phyloP scores from a whole-genome alignment of 2,888 invertebrate species.

The Cremastinae sp. region DNA sequence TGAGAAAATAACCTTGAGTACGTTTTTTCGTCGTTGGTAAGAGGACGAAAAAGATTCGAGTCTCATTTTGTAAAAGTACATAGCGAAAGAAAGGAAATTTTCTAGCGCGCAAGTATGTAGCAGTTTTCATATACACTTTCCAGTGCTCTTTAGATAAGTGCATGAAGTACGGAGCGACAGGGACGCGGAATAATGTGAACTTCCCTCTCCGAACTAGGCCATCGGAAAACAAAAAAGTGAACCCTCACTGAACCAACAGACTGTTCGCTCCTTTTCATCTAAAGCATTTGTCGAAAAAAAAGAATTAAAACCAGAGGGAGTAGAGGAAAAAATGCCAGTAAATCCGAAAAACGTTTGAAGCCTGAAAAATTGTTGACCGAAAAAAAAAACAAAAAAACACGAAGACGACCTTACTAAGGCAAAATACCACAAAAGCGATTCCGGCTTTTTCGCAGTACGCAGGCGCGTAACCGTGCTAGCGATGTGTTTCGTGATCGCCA shows the following conservation, averaged over 20 bases:
- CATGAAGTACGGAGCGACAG: slow-evolving; percentile 19
- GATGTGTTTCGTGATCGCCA: slow-evolving; percentile 25
- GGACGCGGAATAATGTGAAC: slow-evolving; percentile 42
- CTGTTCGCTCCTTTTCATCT: neutral
- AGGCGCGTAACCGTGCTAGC: slow-evolving; percentile 8
- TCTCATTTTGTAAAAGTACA: too few relatives aligned
- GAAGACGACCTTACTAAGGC: neutral
- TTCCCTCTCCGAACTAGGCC: slow-evolving; percentile 45
- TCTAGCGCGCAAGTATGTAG: neutral
- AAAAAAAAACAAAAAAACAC: slow-evolving; percentile 5
- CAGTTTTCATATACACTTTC: neutral
- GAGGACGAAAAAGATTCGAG: too few relatives aligned
- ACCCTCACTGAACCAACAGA: neutral
- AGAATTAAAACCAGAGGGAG: neutral
- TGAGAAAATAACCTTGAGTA: too few relatives aligned
- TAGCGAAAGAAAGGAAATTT: too few relatives aligned
- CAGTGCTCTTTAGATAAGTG: neutral
- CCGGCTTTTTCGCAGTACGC: slow-evolving; percentile 8
- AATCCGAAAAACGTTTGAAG: neutral
- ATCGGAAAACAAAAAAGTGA: slow-evolving; percentile 11
- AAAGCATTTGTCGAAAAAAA: too few relatives aligned
- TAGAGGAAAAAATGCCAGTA: neutral
- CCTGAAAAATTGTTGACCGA: neutral
- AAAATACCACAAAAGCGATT: neutral
- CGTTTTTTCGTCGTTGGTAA: too few relatives aligned